These are phyloP conservation scores for Stigmatopora nigra DNA, from an alignment of 2,113 vertebrate species.

Conservation along the genomic window DNA sequence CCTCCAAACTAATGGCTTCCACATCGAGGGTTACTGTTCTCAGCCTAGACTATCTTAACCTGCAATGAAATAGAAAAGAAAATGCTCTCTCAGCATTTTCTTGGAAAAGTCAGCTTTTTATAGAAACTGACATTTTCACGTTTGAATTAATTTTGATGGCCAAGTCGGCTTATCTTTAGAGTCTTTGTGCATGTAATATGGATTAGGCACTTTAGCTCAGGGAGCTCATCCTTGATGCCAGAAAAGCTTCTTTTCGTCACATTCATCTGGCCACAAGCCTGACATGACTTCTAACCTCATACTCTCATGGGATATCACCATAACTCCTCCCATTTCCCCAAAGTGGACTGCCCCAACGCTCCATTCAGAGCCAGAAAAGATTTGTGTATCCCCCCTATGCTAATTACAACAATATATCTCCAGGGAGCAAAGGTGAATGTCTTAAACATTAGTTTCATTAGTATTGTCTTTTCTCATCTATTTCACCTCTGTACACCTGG, in stretches of 20 bases:
- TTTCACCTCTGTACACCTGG: conserved; percentile 34
- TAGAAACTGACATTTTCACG: conserved; percentile 31
- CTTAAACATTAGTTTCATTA: conserved; percentile 55
- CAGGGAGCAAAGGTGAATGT: conserved; percentile 49
- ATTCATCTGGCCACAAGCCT: conserved; percentile 65
- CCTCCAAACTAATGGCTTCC: conserved; percentile 62
- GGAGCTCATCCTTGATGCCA: conserved; percentile 60
- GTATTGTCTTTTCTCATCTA: conserved; percentile 45
- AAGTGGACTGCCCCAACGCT: conserved; percentile 38
- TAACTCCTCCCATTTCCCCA: conserved; percentile 42
- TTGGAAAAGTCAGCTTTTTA: conserved; percentile 42
- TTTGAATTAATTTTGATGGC: conserved; percentile 67
- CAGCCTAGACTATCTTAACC: conserved; percentile 56
- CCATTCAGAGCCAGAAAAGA: conserved; percentile 34
- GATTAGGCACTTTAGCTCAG: conserved; percentile 66
- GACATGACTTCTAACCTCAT: conserved; percentile 57
- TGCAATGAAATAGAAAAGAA: conserved; percentile 46
- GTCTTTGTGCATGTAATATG: conserved; percentile 67
- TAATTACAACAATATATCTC: conserved; percentile 67
- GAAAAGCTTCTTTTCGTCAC: conserved; percentile 64
- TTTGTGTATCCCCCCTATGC: conserved; percentile 47
- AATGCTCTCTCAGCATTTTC: conserved; percentile 48
- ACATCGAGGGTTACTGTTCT: conserved; percentile 54
- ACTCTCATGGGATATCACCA: conserved; percentile 43
- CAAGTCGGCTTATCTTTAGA: conserved; percentile 57